Evolutionary conservation across 2,113 vertebrate species (phyloP).

Genomic region (Dolichallabes microphthalmus): DNA sequence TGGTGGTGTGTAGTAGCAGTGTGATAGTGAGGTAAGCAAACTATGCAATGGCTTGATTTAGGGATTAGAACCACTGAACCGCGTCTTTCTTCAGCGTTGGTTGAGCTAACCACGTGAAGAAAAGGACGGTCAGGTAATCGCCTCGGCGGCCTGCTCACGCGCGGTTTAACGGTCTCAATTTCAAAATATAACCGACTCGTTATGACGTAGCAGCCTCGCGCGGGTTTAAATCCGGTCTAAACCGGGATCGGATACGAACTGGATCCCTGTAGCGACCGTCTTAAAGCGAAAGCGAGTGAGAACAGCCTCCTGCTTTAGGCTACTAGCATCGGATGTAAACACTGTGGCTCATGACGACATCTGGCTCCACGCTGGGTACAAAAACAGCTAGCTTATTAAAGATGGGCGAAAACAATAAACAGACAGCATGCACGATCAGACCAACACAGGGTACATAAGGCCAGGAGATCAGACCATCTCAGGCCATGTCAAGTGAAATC

Average conservation of each 20-base stretch:
- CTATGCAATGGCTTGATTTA: background rate
- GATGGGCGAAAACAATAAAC: background rate
- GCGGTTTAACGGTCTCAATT: background rate
- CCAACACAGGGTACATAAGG: too few relatives aligned
- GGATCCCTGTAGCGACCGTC: too few relatives aligned
- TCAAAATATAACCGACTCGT: background rate
- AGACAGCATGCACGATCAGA: background rate
- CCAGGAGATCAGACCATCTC: background rate
- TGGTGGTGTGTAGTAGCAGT: background rate
- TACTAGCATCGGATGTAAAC: slow-evolving; percentile 34
- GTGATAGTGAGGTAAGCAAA: background rate
- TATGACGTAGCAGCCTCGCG: background rate
- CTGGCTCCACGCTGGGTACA: slow-evolving; percentile 1
- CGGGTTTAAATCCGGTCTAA: background rate
- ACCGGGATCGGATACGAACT: background rate
- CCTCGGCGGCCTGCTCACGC: background rate
- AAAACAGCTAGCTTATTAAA: background rate
- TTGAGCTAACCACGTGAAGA: too few relatives aligned
- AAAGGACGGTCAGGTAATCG: background rate
- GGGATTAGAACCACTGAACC: background rate
- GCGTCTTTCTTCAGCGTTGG: background rate
- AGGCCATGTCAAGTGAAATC: slow-evolving; percentile 26
- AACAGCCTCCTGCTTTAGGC: background rate
- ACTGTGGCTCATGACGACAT: slow-evolving; percentile 39
- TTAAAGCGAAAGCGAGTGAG: background rate